A percentile compares a stretch with the other conserved stretches of the same genome.
Conservation (phyloP, 2,888 invertebrate species). For the Fragum sueziense region DNA sequence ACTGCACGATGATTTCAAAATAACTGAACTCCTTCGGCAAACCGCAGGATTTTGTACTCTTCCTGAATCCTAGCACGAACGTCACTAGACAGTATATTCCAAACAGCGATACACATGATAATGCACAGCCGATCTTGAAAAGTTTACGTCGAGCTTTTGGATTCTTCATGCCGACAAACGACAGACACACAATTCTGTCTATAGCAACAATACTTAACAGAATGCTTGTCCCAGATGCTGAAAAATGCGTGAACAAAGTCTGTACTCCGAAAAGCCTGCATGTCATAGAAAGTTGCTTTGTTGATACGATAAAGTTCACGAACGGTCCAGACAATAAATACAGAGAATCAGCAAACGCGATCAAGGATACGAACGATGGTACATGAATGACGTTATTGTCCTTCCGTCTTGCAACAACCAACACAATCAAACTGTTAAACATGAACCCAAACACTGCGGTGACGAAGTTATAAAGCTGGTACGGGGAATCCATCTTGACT, state of each 20-base stretch:
- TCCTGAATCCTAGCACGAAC: background rate
- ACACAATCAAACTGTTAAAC: background rate
- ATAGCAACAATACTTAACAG: background rate
- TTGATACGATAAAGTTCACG: background rate
- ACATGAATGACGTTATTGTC: background rate
- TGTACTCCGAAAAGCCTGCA: background rate
- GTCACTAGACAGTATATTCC: background rate
- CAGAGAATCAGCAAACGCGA: conserved; percentile 1
- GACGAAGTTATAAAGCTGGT: background rate
- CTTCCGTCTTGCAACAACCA: background rate
- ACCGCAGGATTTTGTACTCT: background rate
- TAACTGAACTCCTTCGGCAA: conserved; percentile 1
- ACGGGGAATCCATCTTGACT: background rate
- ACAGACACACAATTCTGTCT: background rate
- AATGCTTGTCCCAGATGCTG: conserved; percentile 1
- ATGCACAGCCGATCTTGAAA: background rate
- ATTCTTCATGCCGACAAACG: background rate
- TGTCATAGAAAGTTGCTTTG: background rate
- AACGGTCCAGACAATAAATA: conserved; percentile 5
- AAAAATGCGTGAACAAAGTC: conserved; percentile 11
- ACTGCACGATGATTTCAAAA: conserved; percentile 6
- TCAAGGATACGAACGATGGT: conserved; percentile 5
- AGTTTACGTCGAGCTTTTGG: background rate
- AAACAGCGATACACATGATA: background rate
- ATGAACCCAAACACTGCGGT: background rate